phyloP scores from a whole-genome alignment of 2,113 vertebrate species.

The Eidolon helvum region DNA sequence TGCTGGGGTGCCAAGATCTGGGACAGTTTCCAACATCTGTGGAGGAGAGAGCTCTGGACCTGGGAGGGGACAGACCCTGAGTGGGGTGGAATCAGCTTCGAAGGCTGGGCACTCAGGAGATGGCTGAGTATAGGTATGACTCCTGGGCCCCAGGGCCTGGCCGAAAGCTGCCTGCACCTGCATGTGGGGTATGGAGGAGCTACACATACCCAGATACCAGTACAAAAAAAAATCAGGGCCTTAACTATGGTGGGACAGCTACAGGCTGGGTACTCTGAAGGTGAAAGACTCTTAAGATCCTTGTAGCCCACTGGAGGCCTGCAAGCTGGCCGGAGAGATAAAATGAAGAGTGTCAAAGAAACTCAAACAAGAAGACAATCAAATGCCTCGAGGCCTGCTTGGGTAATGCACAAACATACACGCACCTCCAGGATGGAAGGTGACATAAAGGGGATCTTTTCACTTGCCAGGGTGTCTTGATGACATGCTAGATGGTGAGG shows the following conservation, averaged over 20 bases:
- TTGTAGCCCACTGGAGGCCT: not conserved
- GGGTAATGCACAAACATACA: rapidly evolving
- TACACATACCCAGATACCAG: rapidly evolving
- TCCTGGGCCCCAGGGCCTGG: not conserved
- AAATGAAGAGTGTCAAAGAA: not conserved
- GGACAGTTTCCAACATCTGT: not conserved
- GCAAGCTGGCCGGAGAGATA: not conserved
- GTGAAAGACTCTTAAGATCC: not conserved
- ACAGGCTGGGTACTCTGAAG: not conserved
- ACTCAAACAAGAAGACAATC: not conserved
- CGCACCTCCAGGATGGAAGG: not conserved
- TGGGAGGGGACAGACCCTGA: not conserved
- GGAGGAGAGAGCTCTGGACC: not conserved
- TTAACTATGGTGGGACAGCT: not conserved
- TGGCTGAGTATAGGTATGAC: not conserved
- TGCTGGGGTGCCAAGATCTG: not conserved
- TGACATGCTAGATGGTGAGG: no score
- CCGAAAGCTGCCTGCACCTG: not conserved
- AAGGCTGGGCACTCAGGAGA: not conserved
- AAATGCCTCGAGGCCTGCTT: not conserved
- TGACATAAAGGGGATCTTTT: not conserved
- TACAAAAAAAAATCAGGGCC: not conserved
- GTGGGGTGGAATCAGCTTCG: not conserved
- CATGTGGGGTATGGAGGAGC: rapidly evolving
- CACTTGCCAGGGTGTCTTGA: not conserved